Evolutionary conservation across 1,140 invertebrate species (phyloP).

Genomic region (Bathynomus jamesi): DNA sequence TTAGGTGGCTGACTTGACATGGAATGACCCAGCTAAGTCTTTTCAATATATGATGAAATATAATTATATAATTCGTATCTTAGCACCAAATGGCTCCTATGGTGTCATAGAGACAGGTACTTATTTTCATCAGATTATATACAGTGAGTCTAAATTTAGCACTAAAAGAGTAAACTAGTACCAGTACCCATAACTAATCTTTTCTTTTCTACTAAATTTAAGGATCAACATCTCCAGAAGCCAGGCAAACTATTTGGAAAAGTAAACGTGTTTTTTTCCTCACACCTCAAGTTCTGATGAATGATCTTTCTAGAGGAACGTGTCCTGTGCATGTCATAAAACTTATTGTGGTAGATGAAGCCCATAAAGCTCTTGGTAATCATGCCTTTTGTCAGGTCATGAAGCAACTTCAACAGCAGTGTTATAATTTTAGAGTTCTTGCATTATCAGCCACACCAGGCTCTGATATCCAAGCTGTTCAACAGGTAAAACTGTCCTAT

Average conservation of each 20-base stretch:
- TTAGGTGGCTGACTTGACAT: too few species aligned
- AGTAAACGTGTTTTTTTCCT: slow-evolving; percentile 83
- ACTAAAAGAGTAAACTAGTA: too few species aligned
- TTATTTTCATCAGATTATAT: too few species aligned
- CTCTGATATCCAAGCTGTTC: slow-evolving; percentile 69
- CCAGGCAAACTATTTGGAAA: slow-evolving; percentile 58
- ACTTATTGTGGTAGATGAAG: slow-evolving; percentile 89
- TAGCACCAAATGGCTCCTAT: too few species aligned
- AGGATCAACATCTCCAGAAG: slow-evolving; percentile 45
- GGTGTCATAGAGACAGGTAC: too few species aligned
- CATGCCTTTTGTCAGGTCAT: slow-evolving; percentile 49
- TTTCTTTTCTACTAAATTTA: slow-evolving; percentile 12
- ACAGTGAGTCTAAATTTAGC: too few species aligned
- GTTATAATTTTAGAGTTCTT: slow-evolving; percentile 67
- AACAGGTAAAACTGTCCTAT: too few species aligned
- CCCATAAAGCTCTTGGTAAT: slow-evolving; percentile 51
- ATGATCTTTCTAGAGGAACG: slow-evolving; percentile 67
- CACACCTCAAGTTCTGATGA: slow-evolving; percentile 86
- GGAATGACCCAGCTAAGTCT: too few species aligned
- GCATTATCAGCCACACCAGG: slow-evolving; percentile 95
- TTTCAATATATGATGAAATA: too few species aligned
- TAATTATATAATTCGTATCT: too few species aligned
- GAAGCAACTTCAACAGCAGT: slow-evolving; percentile 54
- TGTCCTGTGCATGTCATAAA: slow-evolving; percentile 59
- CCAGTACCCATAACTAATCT: too few species aligned